Conservation (phyloP, 2,113 vertebrate species). For the Sturnira hondurensis region DNA sequence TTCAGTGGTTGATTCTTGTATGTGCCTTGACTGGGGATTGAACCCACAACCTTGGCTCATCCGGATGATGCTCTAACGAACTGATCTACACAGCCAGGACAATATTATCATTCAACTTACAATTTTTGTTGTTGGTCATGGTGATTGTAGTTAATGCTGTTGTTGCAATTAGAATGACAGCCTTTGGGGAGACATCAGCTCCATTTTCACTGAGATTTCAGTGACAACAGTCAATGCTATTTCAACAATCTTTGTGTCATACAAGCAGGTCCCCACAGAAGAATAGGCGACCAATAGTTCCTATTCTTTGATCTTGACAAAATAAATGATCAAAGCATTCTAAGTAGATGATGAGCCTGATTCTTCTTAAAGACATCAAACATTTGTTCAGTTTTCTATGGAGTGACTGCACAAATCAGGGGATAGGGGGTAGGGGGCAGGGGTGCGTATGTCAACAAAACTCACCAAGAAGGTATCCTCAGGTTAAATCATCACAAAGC, state of each 20-base stretch:
- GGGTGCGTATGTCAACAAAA: not conserved
- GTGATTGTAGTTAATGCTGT: not conserved
- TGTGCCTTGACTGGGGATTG: too few species aligned
- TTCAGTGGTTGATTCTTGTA: too few species aligned
- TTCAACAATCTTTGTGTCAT: conserved; percentile 34
- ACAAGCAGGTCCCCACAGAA: not conserved
- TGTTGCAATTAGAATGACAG: not conserved
- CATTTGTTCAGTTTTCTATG: conserved; percentile 1
- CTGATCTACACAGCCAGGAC: too few species aligned
- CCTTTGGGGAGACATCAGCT: not conserved
- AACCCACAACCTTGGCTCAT: too few species aligned
- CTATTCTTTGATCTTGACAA: conserved; percentile 54
- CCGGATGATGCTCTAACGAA: too few species aligned
- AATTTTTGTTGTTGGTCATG: not conserved
- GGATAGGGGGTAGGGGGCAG: not conserved
- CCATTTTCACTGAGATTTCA: not conserved
- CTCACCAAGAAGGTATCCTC: not conserved
- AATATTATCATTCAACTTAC: not conserved
- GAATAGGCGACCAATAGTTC: conserved; percentile 31
- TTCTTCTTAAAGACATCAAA: not conserved
- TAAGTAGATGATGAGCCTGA: not conserved
- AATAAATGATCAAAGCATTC: conserved; percentile 48
- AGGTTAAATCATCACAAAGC: not conserved
- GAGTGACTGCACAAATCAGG: not conserved
- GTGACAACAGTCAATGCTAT: not conserved